Base-by-base conservation (phyloP, 2,797 vertebrate species). In the Amblyraja radiata region DNA sequence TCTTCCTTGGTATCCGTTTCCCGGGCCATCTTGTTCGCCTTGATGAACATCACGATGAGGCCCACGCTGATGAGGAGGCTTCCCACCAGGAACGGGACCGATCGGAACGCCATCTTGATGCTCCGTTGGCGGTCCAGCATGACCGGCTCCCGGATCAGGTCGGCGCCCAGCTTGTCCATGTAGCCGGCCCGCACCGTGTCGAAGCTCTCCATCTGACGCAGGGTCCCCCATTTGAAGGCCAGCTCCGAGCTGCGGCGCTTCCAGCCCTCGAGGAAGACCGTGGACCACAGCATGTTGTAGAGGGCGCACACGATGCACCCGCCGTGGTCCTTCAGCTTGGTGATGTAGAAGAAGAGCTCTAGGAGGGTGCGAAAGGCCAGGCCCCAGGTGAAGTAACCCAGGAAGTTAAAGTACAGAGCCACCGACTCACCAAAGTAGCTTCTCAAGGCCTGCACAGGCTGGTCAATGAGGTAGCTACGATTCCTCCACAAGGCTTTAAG, bases 381-480 rank as follows among this genome's bases (percentile, higher is more conserved):
- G 13, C 93, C 93, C 39, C 78, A 73, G 23, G 91, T 93, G 16
- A 94, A 54, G 32, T 76, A 81, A 39, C 92, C 88, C n/a, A 93
- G 93, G 80, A 94, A 93, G 21, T 80, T 86, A 78, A 94, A 94
- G 88, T 93, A 94, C 68, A 93, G 65, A 61, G 94, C 93, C 21
- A 93, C 74, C 0, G 74, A n/a, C 7, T 93, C 93, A 4, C 94
- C 93, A 28, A 94, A 94, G 61, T 94, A 94, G n/a, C 74, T 93
- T 14, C 92, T 86, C 80, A 93, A 76, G 4, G 93, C 79, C n/a
- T 93, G 93, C 77, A 94, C 93, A 28, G 93, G 88, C 73, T 93
- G 93, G 25, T 25, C 46, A 21, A 93, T 63, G 6, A 93, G 58
- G 18, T 93, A 68, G 6, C 18, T 1, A 7, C 21, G 23, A 0